Conservation (phyloP, 2,888 invertebrate genomes). For the Erebia epiphron region DNA sequence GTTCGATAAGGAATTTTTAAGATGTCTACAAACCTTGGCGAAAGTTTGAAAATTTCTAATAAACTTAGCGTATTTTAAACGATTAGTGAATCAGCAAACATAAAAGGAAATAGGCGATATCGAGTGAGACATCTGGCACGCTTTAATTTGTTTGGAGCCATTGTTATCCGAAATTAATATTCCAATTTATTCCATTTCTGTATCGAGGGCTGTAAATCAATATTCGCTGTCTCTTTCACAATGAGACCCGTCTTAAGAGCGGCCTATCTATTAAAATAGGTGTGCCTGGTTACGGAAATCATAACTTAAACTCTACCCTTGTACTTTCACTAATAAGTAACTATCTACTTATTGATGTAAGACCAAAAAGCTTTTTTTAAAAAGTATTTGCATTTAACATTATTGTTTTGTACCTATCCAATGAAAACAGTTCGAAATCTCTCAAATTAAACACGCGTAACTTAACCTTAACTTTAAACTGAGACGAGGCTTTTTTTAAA, state of each 20-base stretch:
- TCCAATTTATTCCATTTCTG: conserved; percentile 81
- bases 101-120: conserved; percentile 65
- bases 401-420: no score
- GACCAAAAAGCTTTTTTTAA: no score
- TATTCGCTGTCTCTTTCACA: conserved; percentile 67
- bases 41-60: background rate
- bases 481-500: no score
- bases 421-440: no score
- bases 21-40: background rate
- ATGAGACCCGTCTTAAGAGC: conserved; percentile 35
- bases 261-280: conserved; percentile 26
- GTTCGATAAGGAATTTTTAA: no score
- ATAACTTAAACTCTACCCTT: no score
- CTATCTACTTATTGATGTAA: no score
- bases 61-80: conserved; percentile 4
- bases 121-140: conserved; percentile 78
- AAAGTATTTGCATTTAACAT: no score
- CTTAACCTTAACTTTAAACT: no score
- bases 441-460: no score
- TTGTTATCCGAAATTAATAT: conserved; percentile 82
- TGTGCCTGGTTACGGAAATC: background rate
- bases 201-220: conserved; percentile 77
- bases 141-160: conserved; percentile 79
- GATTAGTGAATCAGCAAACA: conserved; percentile 60
- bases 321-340: no score